Evolutionary conservation across 1,140 invertebrate genomes (phyloP), one percentile per base, ranked within the genome.

Genomic region (Penaeus chinensis): DNA sequence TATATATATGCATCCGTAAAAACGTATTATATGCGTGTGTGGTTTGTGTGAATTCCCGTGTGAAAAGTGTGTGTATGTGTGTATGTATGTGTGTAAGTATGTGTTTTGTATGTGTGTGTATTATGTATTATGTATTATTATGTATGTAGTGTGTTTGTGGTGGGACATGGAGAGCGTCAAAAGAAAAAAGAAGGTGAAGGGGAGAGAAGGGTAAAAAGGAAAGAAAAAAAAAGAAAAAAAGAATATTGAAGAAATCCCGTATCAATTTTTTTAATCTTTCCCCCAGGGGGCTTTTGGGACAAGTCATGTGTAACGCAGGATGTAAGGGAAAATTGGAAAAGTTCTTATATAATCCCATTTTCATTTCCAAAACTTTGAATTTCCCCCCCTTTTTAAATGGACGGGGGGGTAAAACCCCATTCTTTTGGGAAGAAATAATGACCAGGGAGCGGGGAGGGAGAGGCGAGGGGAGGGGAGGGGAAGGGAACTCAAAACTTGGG

Each of bases 271-370:
- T 87, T 80, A 82, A 87, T 87, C 85, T 87, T 87, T 42, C 80
- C 22, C 74, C 27, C 85, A 79, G 65, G 61, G 79, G n/a, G n/a
- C n/a, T 80, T 78, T 87, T 87, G 85, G 82, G 82, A 54, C 85
- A 87, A 87, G 85, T 87, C 85, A 87, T 87, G 85, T 87, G 85
- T 87, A 77, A 87, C 85, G 85, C 85, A 63, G 85, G 85, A 87
- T 87, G 85, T 87, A 87, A 87, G 85, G 80, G 85, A 87, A 87
- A 87, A 87, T 87, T 87, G 85, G 85, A 87, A 87, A 87, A 87
- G 79, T 87, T 87, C 85, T 87, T 87, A 87, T 87, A 87, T 87
- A 87, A 87, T 87, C 85, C 85, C 63, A 87, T 87, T 87, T 86
- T 87, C 79, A 87, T 87, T 87, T 87, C 85, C 79, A 87, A 87